These are phyloP conservation scores for Nephrocerus scutellatus DNA, from an alignment of 2,888 invertebrate genomes.

Conservation along the genomic window DNA sequence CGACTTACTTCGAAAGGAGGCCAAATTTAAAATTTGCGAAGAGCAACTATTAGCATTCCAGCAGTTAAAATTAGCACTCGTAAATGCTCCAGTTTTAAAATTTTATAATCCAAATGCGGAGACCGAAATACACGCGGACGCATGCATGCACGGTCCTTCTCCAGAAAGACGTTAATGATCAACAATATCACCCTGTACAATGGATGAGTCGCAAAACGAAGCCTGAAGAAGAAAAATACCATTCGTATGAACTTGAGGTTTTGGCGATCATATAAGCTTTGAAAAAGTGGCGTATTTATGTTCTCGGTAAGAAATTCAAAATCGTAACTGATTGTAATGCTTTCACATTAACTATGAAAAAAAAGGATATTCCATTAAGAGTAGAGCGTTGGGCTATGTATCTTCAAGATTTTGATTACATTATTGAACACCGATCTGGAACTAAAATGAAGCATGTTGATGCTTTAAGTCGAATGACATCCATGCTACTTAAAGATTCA, in stretches of 20 bases:
- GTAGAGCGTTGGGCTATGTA: slow-evolving; percentile 19
- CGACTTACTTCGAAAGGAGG: slow-evolving; percentile 19
- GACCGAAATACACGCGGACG: slow-evolving; percentile 22
- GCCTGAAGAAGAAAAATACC: slow-evolving; percentile 4
- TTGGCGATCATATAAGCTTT: slow-evolving; percentile 19
- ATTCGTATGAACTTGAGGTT: slow-evolving; percentile 25
- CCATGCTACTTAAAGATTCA: slow-evolving; percentile 2
- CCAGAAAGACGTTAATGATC: slow-evolving; percentile 12
- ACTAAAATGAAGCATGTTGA: slow-evolving; percentile 21
- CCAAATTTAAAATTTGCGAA: slow-evolving; percentile 11
- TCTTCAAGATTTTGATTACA: slow-evolving; percentile 20
- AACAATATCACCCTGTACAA: slow-evolving; percentile 4
- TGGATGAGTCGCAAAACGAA: slow-evolving; percentile 11
- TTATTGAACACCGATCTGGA: slow-evolving; percentile 18
- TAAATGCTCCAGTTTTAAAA: slow-evolving; percentile 12
- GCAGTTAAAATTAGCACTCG: slow-evolving; percentile 8
- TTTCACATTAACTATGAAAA: slow-evolving; percentile 8
- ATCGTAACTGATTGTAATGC: slow-evolving; percentile 26
- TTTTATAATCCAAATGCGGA: slow-evolving; percentile 9
- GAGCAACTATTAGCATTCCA: slow-evolving; percentile 9
- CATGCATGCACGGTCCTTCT: slow-evolving; percentile 19
- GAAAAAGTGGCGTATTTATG: slow-evolving; percentile 24
- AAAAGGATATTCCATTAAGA: slow-evolving; percentile 10
- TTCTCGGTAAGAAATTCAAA: slow-evolving; percentile 24
- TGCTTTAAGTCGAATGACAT: slow-evolving; percentile 17